A percentile compares a stretch with the other conserved stretches of the same genome.
These are phyloP conservation scores for Diarsia mendica DNA, from an alignment of 2,888 invertebrate genomes.

Conservation along the genomic window DNA sequence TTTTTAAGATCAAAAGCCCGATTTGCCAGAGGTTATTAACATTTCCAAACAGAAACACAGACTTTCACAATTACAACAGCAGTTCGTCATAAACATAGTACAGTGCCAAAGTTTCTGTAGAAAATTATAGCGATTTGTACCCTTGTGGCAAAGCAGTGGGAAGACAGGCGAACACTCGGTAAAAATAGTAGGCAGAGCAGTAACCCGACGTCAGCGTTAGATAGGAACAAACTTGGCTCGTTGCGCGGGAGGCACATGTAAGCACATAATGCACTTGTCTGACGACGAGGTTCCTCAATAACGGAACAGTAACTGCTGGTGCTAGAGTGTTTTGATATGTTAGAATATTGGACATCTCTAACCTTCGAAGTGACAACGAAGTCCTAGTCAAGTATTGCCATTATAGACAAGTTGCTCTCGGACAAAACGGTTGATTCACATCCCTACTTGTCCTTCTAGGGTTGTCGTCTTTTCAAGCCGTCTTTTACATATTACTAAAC, in stretches of 20 bases:
- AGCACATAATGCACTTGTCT: not conserved
- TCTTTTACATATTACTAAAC: not conserved
- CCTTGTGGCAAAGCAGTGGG: not conserved
- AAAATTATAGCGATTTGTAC: constrained; percentile 9
- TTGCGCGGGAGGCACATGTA: not conserved
- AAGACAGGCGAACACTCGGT: not conserved
- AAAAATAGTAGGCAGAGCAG: constrained; percentile 8
- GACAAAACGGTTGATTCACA: not conserved
- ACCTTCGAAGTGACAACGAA: not conserved
- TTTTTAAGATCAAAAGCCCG: constrained; percentile 11
- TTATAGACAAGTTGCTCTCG: too few relatives aligned
- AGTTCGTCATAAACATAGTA: constrained; percentile 32
- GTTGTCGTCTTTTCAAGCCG: not conserved
- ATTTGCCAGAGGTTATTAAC: constrained; percentile 40
- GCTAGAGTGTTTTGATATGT: not conserved
- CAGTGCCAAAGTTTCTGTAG: constrained; percentile 14
- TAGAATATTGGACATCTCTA: not conserved
- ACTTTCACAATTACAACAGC: constrained; percentile 32
- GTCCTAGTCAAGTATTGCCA: not conserved
- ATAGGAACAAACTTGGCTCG: not conserved
- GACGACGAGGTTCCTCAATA: not conserved
- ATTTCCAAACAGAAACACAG: constrained; percentile 24
- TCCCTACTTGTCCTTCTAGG: not conserved
- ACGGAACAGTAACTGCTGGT: not conserved
- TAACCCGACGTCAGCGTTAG: not conserved